Percentiles rank a stretch among this genome's conserved stretches.
Evolutionary conservation across 2,888 invertebrate genomes (phyloP).

Genomic region (Tolmerus cingulatus): DNA sequence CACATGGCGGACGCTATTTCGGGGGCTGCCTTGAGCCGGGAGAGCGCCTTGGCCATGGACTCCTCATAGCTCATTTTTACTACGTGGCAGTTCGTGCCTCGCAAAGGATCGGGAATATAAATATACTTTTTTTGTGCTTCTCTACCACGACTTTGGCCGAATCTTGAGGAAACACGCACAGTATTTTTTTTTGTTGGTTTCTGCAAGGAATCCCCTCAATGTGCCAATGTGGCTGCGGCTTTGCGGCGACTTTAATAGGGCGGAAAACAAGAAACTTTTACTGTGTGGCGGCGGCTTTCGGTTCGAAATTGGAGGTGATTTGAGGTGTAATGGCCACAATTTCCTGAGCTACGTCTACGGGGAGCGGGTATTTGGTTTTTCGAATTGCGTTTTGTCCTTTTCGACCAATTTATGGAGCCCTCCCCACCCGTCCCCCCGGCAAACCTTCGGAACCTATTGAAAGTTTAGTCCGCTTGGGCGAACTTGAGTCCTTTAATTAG

Average conservation of each 20-base stretch:
- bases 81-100: not conserved
- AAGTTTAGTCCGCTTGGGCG: not conserved
- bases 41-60: not conserved
- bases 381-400: not conserved
- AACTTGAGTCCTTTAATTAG: not conserved
- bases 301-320: not conserved
- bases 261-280: slow-evolving; percentile 16
- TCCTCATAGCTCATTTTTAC: not conserved
- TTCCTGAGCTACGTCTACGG: not conserved
- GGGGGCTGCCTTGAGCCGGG: not conserved
- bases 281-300: not conserved
- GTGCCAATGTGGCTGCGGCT: not conserved
- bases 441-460: not conserved
- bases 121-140: not conserved
- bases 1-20: not conserved
- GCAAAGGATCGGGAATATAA: not conserved
- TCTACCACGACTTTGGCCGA: not conserved
- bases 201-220: not conserved
- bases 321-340: slow-evolving; percentile 18
- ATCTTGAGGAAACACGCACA: slow-evolving; percentile 10
- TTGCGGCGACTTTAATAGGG: not conserved
- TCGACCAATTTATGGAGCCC: not conserved
- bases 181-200: not conserved
- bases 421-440: too few relatives aligned
- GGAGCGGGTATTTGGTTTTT: not conserved